Evolutionary conservation across 2,888 invertebrate genomes (phyloP).

Genomic region (Schizaphis graminum): DNA sequence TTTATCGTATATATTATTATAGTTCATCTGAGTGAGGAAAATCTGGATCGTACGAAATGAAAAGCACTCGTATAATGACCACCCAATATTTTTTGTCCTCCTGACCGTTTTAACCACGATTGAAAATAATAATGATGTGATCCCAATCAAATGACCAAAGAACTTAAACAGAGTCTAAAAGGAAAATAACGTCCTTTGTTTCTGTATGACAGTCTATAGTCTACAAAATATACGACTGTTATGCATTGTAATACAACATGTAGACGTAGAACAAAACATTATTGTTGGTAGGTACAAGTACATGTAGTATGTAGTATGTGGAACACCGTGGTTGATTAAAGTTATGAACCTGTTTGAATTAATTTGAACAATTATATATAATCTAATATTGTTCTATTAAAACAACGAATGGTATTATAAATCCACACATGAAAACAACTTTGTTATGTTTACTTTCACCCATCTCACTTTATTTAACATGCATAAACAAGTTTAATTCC

Average conservation of each 20-base stretch:
- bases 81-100: neutral
- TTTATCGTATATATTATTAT: neutral
- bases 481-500: neutral
- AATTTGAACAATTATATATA: neutral
- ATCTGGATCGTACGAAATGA: neutral
- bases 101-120: neutral
- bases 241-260: neutral
- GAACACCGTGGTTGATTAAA: neutral
- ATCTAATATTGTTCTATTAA: neutral
- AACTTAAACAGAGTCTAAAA: neutral
- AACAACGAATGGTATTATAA: neutral
- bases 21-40: neutral
- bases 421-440: neutral
- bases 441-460: too few species aligned
- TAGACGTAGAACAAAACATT: neutral
- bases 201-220: neutral
- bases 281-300: neutral
- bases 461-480: neutral
- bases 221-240: neutral
- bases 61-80: neutral
- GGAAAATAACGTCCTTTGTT: neutral
- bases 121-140: neutral
- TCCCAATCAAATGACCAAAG: neutral
- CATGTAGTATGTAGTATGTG: too few species aligned
- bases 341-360: conserved; percentile 10